Evolutionary conservation across 2,113 vertebrate genomes (phyloP), one percentile per base, ranked within the genome.

Genomic region (Vimba vimba): DNA sequence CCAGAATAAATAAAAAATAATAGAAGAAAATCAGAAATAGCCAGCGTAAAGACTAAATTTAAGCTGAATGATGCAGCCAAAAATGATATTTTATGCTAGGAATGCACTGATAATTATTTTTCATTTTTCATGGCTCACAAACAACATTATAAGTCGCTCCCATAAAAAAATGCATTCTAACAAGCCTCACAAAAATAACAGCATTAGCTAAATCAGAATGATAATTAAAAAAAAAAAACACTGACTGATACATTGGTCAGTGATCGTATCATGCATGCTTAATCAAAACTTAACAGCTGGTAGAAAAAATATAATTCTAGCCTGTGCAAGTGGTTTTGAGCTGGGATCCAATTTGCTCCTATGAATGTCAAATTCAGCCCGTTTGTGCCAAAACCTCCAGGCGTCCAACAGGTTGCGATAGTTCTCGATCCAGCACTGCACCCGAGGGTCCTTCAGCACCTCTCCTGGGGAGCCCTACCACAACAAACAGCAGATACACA

Each of bases 391-490:
- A 93, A 99, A 99, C 45, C 97, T 96, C 98, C 98, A 99, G 3
- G 98, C 97, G 60, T 99, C 98, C 91, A 99, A 93, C 68, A 99
- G 94, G 92, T 99, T 98, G 86, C 98, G 96, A 52, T 99, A 99
- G 95, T 97, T 99, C 90, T 99, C 98, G 4, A 99, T 99, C 98
- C 98, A 99, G 92, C 97, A 98, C 79, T 99, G 98, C 90, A 99
- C 98, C 8, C 98, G 95, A 13, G 97, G 96, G 93, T 99, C 98
- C 89, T 99, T 99, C 89, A 99, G 91, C 71, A 99, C 96, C 0
- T 99, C 98, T 4, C 94, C 94, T 0, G 97, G 95, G 85, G 97
- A 98, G 36, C 97, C 98, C 98, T 99, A 39, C 73, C 52, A 60
- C 2, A 17, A 2, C 71, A 19, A 64, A 81, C 39, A 86, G 23